Conservation (phyloP, 1,140 invertebrate species). For the Drosophila tristis region DNA sequence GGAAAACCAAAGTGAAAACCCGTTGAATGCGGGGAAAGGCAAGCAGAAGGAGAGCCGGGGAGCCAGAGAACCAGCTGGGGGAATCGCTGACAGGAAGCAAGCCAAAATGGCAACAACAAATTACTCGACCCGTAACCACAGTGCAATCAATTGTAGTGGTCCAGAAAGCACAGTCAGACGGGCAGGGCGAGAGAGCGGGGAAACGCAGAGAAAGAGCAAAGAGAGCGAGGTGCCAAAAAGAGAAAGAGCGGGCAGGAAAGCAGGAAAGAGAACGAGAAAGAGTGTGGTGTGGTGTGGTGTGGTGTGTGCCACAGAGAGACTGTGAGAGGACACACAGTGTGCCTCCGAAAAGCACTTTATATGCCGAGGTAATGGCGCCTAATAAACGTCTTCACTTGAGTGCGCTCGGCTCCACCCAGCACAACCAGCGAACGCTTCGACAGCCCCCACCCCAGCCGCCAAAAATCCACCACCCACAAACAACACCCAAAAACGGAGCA, state of each 20-base stretch:
- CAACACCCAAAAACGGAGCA: background rate
- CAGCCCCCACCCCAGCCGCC: background rate
- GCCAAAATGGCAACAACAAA: conserved; percentile 53
- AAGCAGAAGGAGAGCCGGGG: background rate
- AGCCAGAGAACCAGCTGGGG: conserved; percentile 1
- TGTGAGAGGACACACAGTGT: conserved; percentile 11
- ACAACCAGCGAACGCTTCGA: background rate
- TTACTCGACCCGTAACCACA: conserved; percentile 72
- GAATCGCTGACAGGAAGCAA: conserved; percentile 47
- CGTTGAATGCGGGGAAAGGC: conserved; percentile 9
- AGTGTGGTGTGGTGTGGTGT: too few relatives aligned
- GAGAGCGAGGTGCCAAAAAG: background rate
- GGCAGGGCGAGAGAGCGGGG: background rate
- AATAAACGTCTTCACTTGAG: conserved; percentile 78
- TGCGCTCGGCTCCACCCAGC: conserved; percentile 34
- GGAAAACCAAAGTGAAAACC: conserved; percentile 29
- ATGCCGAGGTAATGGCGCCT: conserved; percentile 76
- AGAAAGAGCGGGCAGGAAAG: too few relatives aligned
- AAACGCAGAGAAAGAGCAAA: background rate
- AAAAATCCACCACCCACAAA: conserved; percentile 1
- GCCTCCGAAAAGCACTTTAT: conserved; percentile 71
- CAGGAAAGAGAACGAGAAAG: too few relatives aligned
- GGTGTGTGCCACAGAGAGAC: background rate
- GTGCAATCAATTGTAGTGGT: conserved; percentile 76
- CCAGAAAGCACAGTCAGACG: conserved; percentile 47